Evolutionary conservation across 2,113 vertebrate genomes (phyloP).

Genomic region (Australoheros scitulus): DNA sequence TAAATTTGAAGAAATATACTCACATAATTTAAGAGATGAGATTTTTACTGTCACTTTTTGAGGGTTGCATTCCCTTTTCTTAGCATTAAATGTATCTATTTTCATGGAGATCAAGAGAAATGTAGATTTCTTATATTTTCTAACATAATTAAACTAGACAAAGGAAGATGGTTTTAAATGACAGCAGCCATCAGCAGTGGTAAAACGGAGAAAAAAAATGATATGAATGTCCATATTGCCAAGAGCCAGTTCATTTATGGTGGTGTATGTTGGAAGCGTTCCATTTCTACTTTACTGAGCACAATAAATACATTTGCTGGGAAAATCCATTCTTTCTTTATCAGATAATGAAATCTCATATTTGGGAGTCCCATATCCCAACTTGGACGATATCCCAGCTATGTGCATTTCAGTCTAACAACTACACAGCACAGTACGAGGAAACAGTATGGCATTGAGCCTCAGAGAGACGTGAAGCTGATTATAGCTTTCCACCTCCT

Average conservation of each 20-base stretch:
- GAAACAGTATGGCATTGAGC: slow-evolving; percentile 28
- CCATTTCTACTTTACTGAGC: slow-evolving; percentile 52
- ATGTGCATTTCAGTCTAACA: slow-evolving; percentile 41
- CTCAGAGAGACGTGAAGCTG: slow-evolving; percentile 25
- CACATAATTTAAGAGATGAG: background rate
- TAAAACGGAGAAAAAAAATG: background rate
- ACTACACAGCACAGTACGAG: slow-evolving; percentile 18
- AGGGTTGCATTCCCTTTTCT: background rate
- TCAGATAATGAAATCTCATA: slow-evolving; percentile 76
- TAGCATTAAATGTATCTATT: background rate
- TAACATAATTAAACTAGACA: background rate
- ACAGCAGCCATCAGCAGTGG: background rate
- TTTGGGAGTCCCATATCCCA: slow-evolving; percentile 44
- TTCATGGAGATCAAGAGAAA: background rate
- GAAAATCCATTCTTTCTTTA: slow-evolving; percentile 59
- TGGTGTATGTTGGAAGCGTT: slow-evolving; percentile 17
- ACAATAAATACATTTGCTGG: slow-evolving; percentile 62
- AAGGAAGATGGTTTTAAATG: background rate
- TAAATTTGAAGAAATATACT: background rate
- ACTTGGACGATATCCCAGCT: slow-evolving; percentile 32
- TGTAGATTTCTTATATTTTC: background rate
- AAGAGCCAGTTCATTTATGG: slow-evolving; percentile 16
- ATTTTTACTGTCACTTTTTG: background rate
- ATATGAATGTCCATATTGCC: slow-evolving; percentile 23
- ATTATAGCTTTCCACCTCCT: slow-evolving; percentile 31